Evolutionary conservation across 2,888 invertebrate genomes (phyloP), one percentile per base, ranked within the genome.

Genomic region (Aphrophora alni): DNA sequence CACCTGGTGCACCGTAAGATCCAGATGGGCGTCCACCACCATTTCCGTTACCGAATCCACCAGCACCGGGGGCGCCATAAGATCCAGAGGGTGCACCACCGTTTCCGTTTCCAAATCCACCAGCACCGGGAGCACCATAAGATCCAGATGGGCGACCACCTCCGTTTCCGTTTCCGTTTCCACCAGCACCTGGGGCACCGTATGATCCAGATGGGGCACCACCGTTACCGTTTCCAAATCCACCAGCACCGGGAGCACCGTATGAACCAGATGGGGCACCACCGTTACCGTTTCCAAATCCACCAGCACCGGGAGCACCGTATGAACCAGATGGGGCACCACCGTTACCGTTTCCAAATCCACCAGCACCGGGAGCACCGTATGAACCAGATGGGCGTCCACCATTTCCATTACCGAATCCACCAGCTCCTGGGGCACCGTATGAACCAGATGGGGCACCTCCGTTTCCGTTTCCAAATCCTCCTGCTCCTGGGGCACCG

Each of bases 41-140:
- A 44, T 75, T 69, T 10, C 70, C 70, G 8, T 75, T 76, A 59
- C 80, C 80, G 10, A 77, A 80, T 68, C 80, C 77, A n/a, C 80
- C 78, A 28, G 26, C 38, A 24, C 80, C 81, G n/a, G 78, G 78
- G 26, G 59, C 71, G 27, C 81, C 78, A 28, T 78, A 75, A 24
- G 75, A 75, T 51, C 76, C 68, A n/a, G 72, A 71, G 25, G 68
- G 51, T 24, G 59, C n/a, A 59, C 80, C 80, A 24, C 78, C 81
- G n/a, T n/a, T n/a, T n/a, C n/a, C n/a, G 2, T 2, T 2, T 44
- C 44, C 44, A 14, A 14, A 59, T 10, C 75, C 75, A 51, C 75
- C 75, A 4, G 24, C 27, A 72, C 71, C 70, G 21, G 79, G 79
- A 38, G 75, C 75, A 69, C 79, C 78, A 24, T 78, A 78, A 51